Percentiles rank a stretch among this genome's conserved stretches.
phyloP scores from a whole-genome alignment of 2,797 vertebrate genomes.

The Sebastes itinus region DNA sequence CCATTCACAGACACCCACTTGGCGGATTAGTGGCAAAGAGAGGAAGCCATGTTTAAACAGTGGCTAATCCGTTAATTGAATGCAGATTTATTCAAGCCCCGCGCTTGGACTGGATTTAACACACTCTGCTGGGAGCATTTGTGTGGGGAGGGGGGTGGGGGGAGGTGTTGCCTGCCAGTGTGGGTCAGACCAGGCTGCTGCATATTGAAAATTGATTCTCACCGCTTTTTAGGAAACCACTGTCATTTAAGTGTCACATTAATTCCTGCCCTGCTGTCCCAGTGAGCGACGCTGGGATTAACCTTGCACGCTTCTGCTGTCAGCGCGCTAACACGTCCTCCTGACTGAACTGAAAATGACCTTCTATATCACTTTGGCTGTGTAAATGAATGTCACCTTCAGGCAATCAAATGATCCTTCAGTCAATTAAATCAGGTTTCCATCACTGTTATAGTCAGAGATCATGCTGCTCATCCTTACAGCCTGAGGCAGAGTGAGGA shows the following conservation, averaged over 20 bases:
- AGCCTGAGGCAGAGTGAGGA: constrained; percentile 12
- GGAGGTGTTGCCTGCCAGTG: constrained; percentile 41
- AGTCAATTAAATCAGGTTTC: constrained; percentile 59
- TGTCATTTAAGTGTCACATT: constrained; percentile 73
- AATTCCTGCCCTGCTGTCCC: constrained; percentile 52
- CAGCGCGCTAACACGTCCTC: constrained; percentile 26
- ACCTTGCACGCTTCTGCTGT: constrained; percentile 47
- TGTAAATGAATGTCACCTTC: constrained; percentile 67
- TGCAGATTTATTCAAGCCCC: constrained; percentile 86
- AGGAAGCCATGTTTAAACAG: constrained; percentile 83
- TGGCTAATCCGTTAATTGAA: constrained; percentile 86
- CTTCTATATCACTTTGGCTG: constrained; percentile 51
- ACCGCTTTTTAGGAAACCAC: constrained; percentile 69
- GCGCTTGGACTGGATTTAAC: constrained; percentile 80
- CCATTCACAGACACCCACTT: constrained; percentile 76
- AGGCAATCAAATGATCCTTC: constrained; percentile 57
- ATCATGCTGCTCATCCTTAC: constrained; percentile 24
- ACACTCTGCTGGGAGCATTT: constrained; percentile 67
- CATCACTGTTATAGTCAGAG: constrained; percentile 49
- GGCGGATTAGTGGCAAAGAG: constrained; percentile 77
- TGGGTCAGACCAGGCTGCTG: constrained; percentile 67
- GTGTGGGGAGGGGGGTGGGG: background rate
- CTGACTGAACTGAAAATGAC: constrained; percentile 46
- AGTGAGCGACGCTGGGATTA: constrained; percentile 47
- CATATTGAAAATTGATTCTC: constrained; percentile 80